Percentiles rank a stretch among this genome's conserved stretches.
Conservation (phyloP, 2,797 vertebrate species). For the Todus mexicanus region DNA sequence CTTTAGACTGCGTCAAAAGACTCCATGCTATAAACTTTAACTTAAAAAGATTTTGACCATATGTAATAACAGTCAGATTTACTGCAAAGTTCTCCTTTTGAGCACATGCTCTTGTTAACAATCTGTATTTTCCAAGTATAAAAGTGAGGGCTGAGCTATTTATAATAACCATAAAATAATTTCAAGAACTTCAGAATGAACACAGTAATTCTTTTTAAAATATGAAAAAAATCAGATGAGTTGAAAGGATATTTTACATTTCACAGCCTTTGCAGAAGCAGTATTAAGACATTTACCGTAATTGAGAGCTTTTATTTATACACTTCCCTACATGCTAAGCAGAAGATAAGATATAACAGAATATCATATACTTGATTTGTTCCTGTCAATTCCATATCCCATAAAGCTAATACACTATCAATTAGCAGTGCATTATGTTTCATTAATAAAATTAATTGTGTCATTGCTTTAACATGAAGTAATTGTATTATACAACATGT, state of each 20-base stretch:
- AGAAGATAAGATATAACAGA: background rate
- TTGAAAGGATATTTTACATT: background rate
- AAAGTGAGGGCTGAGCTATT: background rate
- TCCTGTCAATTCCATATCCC: background rate
- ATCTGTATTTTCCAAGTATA: background rate
- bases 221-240: background rate
- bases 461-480: slow-evolving; percentile 6
- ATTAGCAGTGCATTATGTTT: slow-evolving; percentile 10
- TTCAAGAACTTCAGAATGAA: background rate
- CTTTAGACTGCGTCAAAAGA: background rate
- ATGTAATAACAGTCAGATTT: background rate
- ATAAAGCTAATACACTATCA: background rate
- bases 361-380: background rate
- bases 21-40: background rate
- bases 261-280: background rate
- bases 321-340: background rate
- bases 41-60: background rate
- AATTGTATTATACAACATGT: background rate
- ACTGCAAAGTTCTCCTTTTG: background rate
- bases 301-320: background rate
- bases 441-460: slow-evolving; percentile 38
- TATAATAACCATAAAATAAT: background rate
- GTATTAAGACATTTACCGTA: background rate
- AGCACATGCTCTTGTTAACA: background rate
- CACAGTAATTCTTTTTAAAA: background rate